phyloP scores from a whole-genome alignment of 2,797 vertebrate species.

The Dryobates pubescens region DNA sequence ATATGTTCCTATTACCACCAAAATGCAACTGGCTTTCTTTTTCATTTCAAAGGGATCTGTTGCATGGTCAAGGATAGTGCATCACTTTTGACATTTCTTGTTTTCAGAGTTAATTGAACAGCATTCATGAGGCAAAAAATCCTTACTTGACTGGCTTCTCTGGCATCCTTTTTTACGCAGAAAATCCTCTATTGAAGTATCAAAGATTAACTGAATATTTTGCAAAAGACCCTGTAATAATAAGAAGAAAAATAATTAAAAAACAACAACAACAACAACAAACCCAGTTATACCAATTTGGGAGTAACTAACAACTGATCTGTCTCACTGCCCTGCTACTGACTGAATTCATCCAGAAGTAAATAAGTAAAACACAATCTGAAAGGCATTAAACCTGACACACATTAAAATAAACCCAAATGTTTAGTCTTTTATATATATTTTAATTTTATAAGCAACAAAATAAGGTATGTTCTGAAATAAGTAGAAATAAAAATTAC shows the following conservation, averaged over 20 bases:
- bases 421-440: neutral
- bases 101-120: neutral
- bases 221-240: constrained; percentile 91
- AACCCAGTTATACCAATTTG: neutral
- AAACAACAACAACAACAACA: neutral
- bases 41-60: neutral
- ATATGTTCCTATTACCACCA: neutral
- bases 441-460: neutral
- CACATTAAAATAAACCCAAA: neutral
- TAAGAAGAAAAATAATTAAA: neutral
- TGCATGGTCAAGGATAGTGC: neutral
- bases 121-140: neutral
- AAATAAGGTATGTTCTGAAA: neutral
- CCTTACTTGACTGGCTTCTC: constrained; percentile 86
- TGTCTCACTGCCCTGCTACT: neutral
- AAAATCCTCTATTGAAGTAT: constrained; percentile 88
- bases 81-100: neutral
- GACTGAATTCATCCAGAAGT: neutral
- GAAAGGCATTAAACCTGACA: neutral
- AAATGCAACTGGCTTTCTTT: neutral
- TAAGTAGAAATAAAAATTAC: neutral
- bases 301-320: neutral
- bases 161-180: constrained; percentile 90
- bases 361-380: neutral
- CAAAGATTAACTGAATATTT: constrained; percentile 90